Evolutionary conservation across 2,888 invertebrate genomes (phyloP), one percentile per base, ranked within the genome.

Genomic region (Volucella zonaria): DNA sequence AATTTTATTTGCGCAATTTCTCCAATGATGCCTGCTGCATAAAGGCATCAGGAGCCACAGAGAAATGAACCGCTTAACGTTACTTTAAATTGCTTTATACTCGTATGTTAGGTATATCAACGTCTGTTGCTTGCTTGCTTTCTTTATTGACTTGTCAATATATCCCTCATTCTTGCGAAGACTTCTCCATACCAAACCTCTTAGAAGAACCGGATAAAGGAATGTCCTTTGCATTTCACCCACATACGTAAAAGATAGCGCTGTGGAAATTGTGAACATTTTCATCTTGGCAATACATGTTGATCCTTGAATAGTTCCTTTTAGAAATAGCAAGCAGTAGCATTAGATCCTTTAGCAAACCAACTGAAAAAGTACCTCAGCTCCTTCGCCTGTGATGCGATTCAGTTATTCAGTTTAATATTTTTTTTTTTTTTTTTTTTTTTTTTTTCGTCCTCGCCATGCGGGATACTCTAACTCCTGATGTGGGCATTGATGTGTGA

Each of bases 71-170:
- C 43, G 49, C 62, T 62, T 62, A 38, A 66, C 56, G 49, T 8
- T 42, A 54, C 56, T 52, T 70, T 68, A 74, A 73, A 74, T 66
- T 47, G 54, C 56, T 80, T 31, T 6, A 0, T 31, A 6, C 31
- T 31, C 31, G 6, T 31, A 31, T 31, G 31, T 31, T 31, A 31
- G 31, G 31, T 81, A 64, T 47, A 47, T 68, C 49, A 59, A 43
- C 15, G 40, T 40, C 51, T 66, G 54, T 74, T 68, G 62, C 52
- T 61, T 62, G 43, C 51, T 31, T 31, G 31, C 61, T 47, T 31
- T 49, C 54, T 68, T 70, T 80, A 70, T 81, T 81, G 68, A 81
- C 68, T 76, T 70, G 58, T 68, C 81, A 81, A 81, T 81, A 76
- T 76, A 58, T 70, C 70, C 62, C 51, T 74, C 49, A 43, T 52